A percentile compares a stretch with the other conserved stretches of the same genome.
Conservation (phyloP, 2,888 invertebrate species). For the Apotomis capreana region DNA sequence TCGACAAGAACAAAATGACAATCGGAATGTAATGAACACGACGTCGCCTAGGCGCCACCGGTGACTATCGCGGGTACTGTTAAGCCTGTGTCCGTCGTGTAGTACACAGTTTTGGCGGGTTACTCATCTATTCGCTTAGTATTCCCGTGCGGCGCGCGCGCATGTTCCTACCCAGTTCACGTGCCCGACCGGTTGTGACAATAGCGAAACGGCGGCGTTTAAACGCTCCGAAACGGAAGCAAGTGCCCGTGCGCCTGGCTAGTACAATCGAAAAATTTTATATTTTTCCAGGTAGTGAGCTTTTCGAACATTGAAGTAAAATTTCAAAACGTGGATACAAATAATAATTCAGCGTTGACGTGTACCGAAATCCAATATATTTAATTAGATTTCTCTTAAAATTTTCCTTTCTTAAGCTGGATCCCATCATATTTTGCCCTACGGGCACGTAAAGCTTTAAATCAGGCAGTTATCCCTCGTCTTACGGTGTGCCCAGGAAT, state of each 20-base stretch:
- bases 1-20: no score
- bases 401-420: no score
- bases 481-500: no score
- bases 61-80: constrained; percentile 18
- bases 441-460: no score
- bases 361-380: no score
- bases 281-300: background rate
- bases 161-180: constrained; percentile 64
- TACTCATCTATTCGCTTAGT: constrained; percentile 37
- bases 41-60: constrained; percentile 10
- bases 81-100: constrained; percentile 27
- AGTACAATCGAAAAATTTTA: constrained; percentile 1
- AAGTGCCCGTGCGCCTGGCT: constrained; percentile 43
- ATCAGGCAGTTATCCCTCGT: no score
- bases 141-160: constrained; percentile 30
- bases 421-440: no score
- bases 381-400: no score
- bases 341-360: no score
- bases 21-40: background rate
- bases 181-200: constrained; percentile 64
- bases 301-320: background rate
- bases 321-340: no score
- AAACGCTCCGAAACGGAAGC: constrained; percentile 70
- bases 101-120: constrained; percentile 26
- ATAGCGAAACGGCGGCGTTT: constrained; percentile 66